Evolutionary conservation across 2,113 vertebrate species (phyloP).

Genomic region (Alethe diademata): DNA sequence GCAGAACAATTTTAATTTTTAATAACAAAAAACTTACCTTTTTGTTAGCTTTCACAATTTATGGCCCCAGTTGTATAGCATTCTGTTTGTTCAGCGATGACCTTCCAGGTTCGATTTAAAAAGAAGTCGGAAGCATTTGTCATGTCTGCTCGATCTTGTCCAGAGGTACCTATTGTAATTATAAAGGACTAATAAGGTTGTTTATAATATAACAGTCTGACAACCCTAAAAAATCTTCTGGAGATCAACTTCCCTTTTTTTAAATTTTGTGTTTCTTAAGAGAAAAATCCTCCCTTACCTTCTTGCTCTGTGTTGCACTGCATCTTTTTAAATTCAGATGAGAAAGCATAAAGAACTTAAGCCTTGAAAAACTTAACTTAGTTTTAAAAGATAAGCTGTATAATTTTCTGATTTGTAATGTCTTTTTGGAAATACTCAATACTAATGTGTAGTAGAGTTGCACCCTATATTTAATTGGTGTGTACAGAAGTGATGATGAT

Average conservation of each 20-base stretch:
- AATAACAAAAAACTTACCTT: slow-evolving; percentile 46
- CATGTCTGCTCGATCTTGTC: slow-evolving; percentile 75
- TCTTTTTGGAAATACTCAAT: not conserved
- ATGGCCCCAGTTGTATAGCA: slow-evolving; percentile 65
- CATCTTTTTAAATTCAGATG: not conserved
- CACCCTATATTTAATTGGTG: not conserved
- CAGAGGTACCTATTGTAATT: slow-evolving; percentile 60
- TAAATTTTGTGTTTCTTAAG: not conserved
- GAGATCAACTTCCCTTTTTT: not conserved
- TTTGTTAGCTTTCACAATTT: slow-evolving; percentile 78
- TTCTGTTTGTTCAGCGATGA: slow-evolving; percentile 71
- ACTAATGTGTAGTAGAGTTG: not conserved
- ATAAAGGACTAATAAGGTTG: slow-evolving; percentile 68
- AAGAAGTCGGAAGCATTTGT: slow-evolving; percentile 80
- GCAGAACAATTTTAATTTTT: not conserved
- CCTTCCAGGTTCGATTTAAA: slow-evolving; percentile 77
- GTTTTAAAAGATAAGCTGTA: not conserved
- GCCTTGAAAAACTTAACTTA: not conserved
- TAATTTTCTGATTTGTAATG: not conserved
- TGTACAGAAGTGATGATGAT: not conserved
- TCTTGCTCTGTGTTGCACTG: not conserved
- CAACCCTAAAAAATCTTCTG: slow-evolving; percentile 53
- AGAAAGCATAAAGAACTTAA: not conserved
- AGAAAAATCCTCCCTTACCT: not conserved
- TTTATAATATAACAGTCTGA: slow-evolving; percentile 68